phyloP scores from a whole-genome alignment of 2,888 invertebrate genomes.

The Chouioia cunea region DNA sequence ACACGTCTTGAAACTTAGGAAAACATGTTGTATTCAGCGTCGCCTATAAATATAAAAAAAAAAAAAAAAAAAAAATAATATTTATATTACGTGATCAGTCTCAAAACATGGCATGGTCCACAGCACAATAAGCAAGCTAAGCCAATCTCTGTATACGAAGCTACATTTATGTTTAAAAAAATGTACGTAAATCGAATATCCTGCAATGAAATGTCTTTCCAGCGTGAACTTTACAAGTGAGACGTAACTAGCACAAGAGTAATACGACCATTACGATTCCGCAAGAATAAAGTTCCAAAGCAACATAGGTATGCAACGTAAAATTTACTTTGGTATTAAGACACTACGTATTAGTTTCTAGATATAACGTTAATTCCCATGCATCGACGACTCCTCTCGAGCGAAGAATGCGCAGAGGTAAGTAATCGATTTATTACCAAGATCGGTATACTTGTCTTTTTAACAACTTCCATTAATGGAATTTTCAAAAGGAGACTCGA shows the following conservation, averaged over 20 bases:
- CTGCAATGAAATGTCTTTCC: constrained; percentile 24
- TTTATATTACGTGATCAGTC: constrained; percentile 45
- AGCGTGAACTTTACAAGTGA: constrained; percentile 15
- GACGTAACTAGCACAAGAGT: constrained; percentile 26
- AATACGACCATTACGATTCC: constrained; percentile 19
- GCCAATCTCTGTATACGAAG: constrained; percentile 44
- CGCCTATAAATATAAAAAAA: constrained; percentile 45
- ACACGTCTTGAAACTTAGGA: constrained; percentile 32
- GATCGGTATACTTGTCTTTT: background rate
- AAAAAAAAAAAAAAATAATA: constrained; percentile 34
- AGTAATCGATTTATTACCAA: too few relatives aligned
- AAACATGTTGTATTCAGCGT: constrained; percentile 26
- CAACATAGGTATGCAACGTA: constrained; percentile 26
- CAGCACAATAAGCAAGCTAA: constrained; percentile 44
- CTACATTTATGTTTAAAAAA: constrained; percentile 21
- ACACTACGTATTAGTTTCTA: constrained; percentile 25
- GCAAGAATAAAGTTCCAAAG: constrained; percentile 27
- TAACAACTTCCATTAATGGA: background rate
- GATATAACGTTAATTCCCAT: constrained; percentile 17
- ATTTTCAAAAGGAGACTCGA: background rate
- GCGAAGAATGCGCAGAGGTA: too few relatives aligned
- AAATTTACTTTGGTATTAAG: constrained; percentile 40
- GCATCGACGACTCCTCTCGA: constrained; percentile 10
- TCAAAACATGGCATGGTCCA: constrained; percentile 48
- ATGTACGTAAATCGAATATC: constrained; percentile 31